A percentile compares a stretch with the other conserved stretches of the same genome.
These are phyloP conservation scores for Aix galericulata DNA, from an alignment of 2,113 vertebrate genomes.

Conservation along the genomic window DNA sequence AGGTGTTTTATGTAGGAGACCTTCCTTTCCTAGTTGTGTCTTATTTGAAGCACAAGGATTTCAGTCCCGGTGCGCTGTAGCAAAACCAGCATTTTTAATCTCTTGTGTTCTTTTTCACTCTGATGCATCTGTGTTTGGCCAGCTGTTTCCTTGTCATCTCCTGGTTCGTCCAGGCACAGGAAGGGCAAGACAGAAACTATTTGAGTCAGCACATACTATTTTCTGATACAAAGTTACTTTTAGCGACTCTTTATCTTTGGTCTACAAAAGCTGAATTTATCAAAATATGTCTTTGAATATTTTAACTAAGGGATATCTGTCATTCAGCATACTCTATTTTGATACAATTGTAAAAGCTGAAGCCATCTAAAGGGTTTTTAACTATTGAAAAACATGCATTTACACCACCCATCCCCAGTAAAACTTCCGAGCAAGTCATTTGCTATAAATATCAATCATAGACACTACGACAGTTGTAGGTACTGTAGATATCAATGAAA, in stretches of 20 bases:
- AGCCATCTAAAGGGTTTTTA: not conserved
- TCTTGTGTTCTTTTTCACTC: conserved; percentile 39
- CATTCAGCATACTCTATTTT: not conserved
- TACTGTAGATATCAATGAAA: not conserved
- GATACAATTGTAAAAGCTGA: not conserved
- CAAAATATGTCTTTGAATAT: not conserved
- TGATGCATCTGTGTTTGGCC: conserved; percentile 48
- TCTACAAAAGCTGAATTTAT: not conserved
- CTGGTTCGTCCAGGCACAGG: conserved; percentile 31
- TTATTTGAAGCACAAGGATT: conserved; percentile 9
- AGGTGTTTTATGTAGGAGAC: not conserved
- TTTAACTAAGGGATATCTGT: not conserved
- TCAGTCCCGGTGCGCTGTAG: not conserved
- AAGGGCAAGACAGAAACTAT: conserved; percentile 55
- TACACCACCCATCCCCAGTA: not conserved
- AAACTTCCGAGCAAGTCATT: not conserved
- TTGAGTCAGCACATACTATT: conserved; percentile 44
- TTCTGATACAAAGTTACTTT: conserved; percentile 22
- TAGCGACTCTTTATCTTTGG: not conserved
- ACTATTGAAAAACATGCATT: not conserved
- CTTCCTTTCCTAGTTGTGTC: not conserved
- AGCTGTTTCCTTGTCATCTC: conserved; percentile 60
- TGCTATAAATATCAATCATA: not conserved
- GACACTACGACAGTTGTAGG: not conserved
- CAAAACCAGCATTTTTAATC: not conserved